Base-by-base conservation (phyloP, 1,140 invertebrate species). In the Atta cephalotes region DNA sequence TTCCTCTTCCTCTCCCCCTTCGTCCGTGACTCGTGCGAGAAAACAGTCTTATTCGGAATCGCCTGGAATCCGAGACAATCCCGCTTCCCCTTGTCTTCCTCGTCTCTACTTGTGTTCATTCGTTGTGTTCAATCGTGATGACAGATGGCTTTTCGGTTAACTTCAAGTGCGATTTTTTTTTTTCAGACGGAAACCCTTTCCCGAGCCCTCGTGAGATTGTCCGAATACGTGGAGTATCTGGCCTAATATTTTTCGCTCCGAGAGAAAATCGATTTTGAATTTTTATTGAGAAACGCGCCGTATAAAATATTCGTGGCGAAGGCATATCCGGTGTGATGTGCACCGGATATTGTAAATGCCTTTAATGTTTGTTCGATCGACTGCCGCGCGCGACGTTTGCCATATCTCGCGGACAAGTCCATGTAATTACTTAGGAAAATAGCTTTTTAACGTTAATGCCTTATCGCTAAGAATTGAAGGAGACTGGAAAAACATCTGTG, bases 141-240 rank as follows among this genome's bases (percentile, higher is more conserved):
- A 79, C 77, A 79, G 77, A 79, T 79, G 77, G 77, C 77, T 79
- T 79, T 79, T 79, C 77, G 45, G 77, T 79, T 79, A 49, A 31
- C 35, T 78, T 78, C 10, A 66, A 49, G 53, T 16, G 31, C 10
- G 53, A 76, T 74, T 60, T 77, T 45, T 31, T 31, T 7, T 60
- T 12, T 21, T 35, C 18, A 14, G n/a, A 77, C 12, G 31, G n/a
- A 39, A 31, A 31, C 0, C 31, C 3, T 14, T 16, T 10, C 12
- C 53, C 49, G 14, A 18, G 31, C 31, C 18, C 31, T 76, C 72
- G 51, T 3, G 18, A 21, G 65, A 39, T 39, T 12, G 3, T 3
- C 31, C 63, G 31, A 35, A 35, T n/a, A 66, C 4, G 31, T 10
- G 3, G 18, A 18, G 31, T 39, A 35, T 66, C 31, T 4, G 53